These are phyloP conservation scores for Agrotis segetum DNA, from an alignment of 2,888 invertebrate genomes.

Conservation along the genomic window DNA sequence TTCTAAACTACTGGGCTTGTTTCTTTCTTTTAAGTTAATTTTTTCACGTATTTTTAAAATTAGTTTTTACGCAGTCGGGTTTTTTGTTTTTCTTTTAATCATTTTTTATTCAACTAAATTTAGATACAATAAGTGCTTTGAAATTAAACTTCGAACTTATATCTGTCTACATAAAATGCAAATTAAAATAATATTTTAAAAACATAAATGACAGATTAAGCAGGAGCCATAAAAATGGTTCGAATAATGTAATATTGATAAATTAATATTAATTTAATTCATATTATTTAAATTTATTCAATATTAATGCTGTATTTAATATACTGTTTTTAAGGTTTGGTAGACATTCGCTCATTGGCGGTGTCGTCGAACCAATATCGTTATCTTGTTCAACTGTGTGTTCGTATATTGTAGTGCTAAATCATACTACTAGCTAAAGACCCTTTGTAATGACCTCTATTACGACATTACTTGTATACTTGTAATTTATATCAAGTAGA, in stretches of 20 bases:
- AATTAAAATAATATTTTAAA: slow-evolving; percentile 47
- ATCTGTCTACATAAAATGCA: slow-evolving; percentile 12
- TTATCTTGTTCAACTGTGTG: slow-evolving; percentile 48
- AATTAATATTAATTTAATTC: slow-evolving; percentile 59
- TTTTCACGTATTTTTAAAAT: no score
- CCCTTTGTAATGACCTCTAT: slow-evolving; percentile 50
- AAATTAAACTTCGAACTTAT: slow-evolving; percentile 33
- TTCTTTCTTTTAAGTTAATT: no score
- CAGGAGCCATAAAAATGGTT: slow-evolving; percentile 49
- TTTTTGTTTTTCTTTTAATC: no score
- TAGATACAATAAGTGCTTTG: background rate
- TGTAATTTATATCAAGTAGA: slow-evolving; percentile 27
- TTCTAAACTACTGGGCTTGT: no score
- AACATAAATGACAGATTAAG: slow-evolving; percentile 59
- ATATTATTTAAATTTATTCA: slow-evolving; percentile 66
- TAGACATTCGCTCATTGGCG: slow-evolving; percentile 47
- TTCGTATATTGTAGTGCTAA: slow-evolving; percentile 39
- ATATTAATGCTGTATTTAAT: slow-evolving; percentile 55
- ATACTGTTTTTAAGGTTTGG: slow-evolving; percentile 53
- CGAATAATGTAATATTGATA: slow-evolving; percentile 54
- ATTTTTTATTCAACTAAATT: background rate
- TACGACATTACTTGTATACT: slow-evolving; percentile 40
- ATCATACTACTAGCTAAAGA: slow-evolving; percentile 57
- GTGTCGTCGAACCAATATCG: slow-evolving; percentile 61
- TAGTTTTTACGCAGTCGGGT: no score